Evolutionary conservation across 2,797 vertebrate species (phyloP), one percentile per base, ranked within the genome.

Genomic region (Chelidonichthys spinosus): DNA sequence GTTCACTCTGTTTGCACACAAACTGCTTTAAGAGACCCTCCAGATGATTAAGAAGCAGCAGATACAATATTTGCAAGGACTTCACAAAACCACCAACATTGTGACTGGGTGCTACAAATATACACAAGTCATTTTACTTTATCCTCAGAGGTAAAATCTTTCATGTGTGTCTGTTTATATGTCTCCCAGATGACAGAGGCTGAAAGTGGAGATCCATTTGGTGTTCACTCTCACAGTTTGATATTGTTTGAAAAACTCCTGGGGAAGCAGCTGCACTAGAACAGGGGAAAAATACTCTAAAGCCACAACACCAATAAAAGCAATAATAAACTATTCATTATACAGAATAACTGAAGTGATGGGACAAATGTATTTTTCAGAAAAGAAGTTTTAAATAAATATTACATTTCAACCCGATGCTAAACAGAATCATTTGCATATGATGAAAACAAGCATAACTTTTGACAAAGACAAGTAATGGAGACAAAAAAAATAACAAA

Each of bases 71-170:
- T 60, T 55, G 13, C 33, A 54, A 56, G 10, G 11, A 66, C 55
- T 60, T 72, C 39, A 60, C 8, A 69, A 71, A 75, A 36, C 11
- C 4, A 53, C 13, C 17, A 13, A 82, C 10, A 42, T 3, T 50
- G 7, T 52, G 42, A 58, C 11, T 42, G 4, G 3, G 35, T 5
- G 39, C 60, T 63, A 49, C 25, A 71, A 14, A 62, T 74, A 9
- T 39, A 65, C 46, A 61, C 6, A 25, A 65, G 32, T 37, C 68
- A 7, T 67, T 63, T 54, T 5, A 61, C 55, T 62, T 67, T 25
- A 49, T 53, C 36, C 56, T 81, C 44, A 39, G 37, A 78, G 72
- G 56, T 69, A 50, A 60, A 72, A 43, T 65, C 50, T 82, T 75
- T 73, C 37, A 76, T 84, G 44, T 69, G 44, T 55, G 15, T 68